These are phyloP conservation scores for Sciaenops ocellatus DNA, from an alignment of 2,797 vertebrate genomes.

Conservation along the genomic window DNA sequence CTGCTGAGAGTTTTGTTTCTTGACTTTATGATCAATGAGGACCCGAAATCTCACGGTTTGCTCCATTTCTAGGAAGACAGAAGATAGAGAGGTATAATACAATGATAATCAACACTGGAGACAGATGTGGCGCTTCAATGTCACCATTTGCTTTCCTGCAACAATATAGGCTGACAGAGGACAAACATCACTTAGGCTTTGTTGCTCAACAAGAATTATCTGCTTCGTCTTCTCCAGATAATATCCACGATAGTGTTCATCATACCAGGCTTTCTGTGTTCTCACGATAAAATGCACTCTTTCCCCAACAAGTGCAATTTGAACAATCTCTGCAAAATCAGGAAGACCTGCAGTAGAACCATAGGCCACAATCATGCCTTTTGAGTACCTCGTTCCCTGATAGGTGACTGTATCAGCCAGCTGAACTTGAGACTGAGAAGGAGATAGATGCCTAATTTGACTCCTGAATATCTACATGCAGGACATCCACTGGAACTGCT, in stretches of 20 bases:
- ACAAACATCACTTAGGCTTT: neutral
- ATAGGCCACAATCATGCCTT: neutral
- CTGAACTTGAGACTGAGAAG: neutral
- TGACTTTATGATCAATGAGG: slow-evolving; percentile 21
- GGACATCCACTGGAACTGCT: neutral
- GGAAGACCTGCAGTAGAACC: slow-evolving; percentile 1
- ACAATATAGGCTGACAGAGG: neutral
- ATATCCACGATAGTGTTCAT: slow-evolving; percentile 6
- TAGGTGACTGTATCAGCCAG: slow-evolving; percentile 3
- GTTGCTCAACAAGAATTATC: neutral
- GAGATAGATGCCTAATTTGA: neutral
- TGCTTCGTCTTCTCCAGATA: neutral
- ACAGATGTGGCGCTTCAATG: neutral
- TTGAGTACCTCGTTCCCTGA: neutral
- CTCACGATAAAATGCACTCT: neutral
- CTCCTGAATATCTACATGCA: neutral
- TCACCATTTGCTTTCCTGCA: neutral
- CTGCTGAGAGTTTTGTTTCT: slow-evolving; percentile 34
- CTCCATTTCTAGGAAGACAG: neutral
- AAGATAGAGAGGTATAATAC: neutral
- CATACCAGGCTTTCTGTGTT: neutral
- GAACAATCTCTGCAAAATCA: neutral
- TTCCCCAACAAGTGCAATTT: neutral
- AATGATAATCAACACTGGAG: neutral
- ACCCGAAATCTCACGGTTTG: slow-evolving; percentile 37